Evolutionary conservation across 1,140 invertebrate genomes (phyloP).

Genomic region (Helicoverpa zea): DNA sequence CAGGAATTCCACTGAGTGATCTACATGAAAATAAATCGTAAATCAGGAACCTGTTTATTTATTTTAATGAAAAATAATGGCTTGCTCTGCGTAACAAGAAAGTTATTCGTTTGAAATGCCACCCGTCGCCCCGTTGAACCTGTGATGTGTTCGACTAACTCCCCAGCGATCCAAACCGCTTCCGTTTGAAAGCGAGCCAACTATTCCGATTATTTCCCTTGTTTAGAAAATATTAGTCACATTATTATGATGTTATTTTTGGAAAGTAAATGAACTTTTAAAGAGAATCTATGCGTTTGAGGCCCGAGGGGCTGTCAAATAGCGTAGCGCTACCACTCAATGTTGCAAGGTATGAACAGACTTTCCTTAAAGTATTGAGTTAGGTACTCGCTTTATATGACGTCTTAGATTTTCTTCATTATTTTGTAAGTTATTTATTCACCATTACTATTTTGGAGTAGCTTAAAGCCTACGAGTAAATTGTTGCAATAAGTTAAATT

Average conservation of each 20-base stretch:
- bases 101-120: constrained; percentile 13
- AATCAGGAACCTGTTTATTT: neutral
- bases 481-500: no score
- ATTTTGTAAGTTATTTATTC: no score
- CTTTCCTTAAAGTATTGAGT: no score
- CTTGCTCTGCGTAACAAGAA: constrained; percentile 14
- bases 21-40: neutral
- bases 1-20: no score
- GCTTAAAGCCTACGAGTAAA: no score
- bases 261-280: neutral
- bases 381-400: no score
- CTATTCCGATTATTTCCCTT: constrained; percentile 35
- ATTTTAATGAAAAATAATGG: neutral
- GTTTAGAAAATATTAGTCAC: constrained; percentile 34
- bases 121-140: constrained; percentile 6
- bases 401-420: no score
- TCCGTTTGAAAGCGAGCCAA: constrained; percentile 42
- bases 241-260: constrained; percentile 14
- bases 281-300: no score
- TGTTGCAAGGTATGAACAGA: no score
- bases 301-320: no score
- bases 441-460: no score
- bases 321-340: no score
- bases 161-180: neutral
- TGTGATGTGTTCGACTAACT: constrained; percentile 25